Conservation (phyloP, 1,140 invertebrate species). For the Rhynchophorus ferrugineus region DNA sequence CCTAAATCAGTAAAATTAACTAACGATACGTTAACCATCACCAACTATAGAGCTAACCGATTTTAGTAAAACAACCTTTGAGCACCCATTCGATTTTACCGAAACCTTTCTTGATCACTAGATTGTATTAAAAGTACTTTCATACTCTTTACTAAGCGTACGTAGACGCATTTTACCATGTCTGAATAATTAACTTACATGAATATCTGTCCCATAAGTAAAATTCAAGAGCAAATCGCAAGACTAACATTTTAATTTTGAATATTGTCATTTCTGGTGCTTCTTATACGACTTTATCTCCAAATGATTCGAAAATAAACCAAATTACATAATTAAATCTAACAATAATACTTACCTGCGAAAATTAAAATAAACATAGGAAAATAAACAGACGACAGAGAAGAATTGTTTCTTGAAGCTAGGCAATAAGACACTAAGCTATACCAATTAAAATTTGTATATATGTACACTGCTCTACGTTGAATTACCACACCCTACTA, state of each 20-base stretch:
- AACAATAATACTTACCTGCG: conserved; percentile 23
- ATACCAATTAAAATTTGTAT: background rate
- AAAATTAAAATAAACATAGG: conserved; percentile 4
- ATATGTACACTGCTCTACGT: conserved; percentile 1
- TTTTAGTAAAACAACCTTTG: too few relatives aligned
- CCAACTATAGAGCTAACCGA: too few relatives aligned
- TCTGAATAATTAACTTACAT: background rate
- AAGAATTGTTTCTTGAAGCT: conserved; percentile 9
- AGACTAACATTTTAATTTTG: conserved; percentile 17
- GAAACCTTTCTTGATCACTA: too few relatives aligned
- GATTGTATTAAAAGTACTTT: too few relatives aligned
- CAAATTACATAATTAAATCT: conserved; percentile 11
- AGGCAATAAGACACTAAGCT: background rate
- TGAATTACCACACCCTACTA: background rate
- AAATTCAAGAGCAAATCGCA: conserved; percentile 21
- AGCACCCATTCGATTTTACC: too few relatives aligned
- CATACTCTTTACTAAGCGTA: too few relatives aligned
- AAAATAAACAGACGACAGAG: conserved; percentile 9
- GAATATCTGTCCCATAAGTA: too few relatives aligned
- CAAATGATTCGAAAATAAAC: too few relatives aligned
- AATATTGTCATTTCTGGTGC: conserved; percentile 29
- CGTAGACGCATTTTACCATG: too few relatives aligned
- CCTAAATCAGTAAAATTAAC: too few relatives aligned
- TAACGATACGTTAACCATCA: too few relatives aligned
- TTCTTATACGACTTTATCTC: conserved; percentile 2